A percentile compares a stretch with the other conserved stretches of the same genome.
phyloP scores from a whole-genome alignment of 2,113 vertebrate genomes.

The Neogale vison region DNA sequence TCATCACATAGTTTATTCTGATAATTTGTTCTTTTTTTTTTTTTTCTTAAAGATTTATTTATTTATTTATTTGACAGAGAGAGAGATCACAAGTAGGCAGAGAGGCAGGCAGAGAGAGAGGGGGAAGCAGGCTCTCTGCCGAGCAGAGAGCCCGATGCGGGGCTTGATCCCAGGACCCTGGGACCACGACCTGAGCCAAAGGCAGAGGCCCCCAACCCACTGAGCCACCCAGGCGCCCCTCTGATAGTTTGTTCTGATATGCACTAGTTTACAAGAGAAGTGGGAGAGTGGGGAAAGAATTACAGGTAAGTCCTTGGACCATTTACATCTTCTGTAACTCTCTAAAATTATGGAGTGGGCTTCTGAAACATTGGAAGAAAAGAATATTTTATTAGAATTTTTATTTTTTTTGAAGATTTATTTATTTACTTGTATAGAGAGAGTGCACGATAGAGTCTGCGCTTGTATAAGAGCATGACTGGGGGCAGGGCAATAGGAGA shows the following conservation, averaged over 20 bases:
- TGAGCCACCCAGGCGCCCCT: no score
- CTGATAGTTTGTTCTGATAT: not conserved
- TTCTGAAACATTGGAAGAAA: slow-evolving; percentile 1
- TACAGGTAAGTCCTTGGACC: not conserved
- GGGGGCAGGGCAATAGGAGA: not conserved
- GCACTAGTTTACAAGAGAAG: not conserved
- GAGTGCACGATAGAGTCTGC: not conserved
- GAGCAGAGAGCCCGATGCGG: no score
- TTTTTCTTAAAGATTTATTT: no score
- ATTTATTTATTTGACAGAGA: no score
- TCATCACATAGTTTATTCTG: not conserved
- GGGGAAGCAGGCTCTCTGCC: no score
- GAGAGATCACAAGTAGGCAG: no score
- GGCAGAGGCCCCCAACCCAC: no score
- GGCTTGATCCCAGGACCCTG: no score
- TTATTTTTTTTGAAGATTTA: not conserved
- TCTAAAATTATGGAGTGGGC: not conserved
- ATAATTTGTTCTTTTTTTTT: not conserved
- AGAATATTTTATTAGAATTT: not conserved
- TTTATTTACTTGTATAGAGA: not conserved
- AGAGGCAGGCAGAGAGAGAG: no score
- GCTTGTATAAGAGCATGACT: not conserved
- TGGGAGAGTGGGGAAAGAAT: not conserved
- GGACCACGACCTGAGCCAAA: no score
- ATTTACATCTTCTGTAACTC: not conserved